Evolutionary conservation across 2,113 vertebrate genomes (phyloP), one percentile per base, ranked within the genome.

Genomic region (Protobothrops flavoviridis): DNA sequence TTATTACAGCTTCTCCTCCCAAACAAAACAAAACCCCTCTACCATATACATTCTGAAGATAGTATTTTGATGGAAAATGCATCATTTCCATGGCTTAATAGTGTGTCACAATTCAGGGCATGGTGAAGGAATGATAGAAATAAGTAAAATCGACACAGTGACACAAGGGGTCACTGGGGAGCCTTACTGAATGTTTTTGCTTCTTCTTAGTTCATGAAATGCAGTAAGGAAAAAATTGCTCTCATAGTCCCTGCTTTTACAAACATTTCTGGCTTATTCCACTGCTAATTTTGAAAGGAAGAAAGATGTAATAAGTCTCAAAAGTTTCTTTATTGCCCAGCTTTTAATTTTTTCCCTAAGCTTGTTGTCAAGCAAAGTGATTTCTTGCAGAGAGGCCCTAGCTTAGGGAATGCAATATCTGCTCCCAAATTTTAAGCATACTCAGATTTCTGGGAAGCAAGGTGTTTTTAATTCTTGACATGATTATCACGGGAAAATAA

Each of bases 161-260:
- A 96, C 96, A 96, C 95, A 96, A 96, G 95, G 90, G 95, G 97
- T 97, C 96, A 96, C 95, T 92, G 56, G 4, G 94, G 94, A 96
- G 94, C 91, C 91, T 92, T 94, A 52, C 88, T 95, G 85, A 90
- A 87, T 74, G 13, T 89, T 90, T 92, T 90, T 85, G 53, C 53
- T 88, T 8, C 64, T 91, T 86, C 95, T 95, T 0, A 92, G 81
- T 91, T 92, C 81, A 57, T 1, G 0, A 50, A 15, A 29, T 74
- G 43, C 21, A 64, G 0, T 91, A 88, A 85, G n/a, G 39, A 85
- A 64, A 95, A 93, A 89, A 94, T 56, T 24, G 39, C 11, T 56
- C n/a, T 2, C 0, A 2, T 1, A 87, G 87, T 20, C 85, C 90
- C 55, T 45, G 0, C 0, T 50, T 52, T 10, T 9, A 10, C 17